Evolutionary conservation across 2,113 vertebrate genomes (phyloP).

Genomic region (Lipophrys pholis): DNA sequence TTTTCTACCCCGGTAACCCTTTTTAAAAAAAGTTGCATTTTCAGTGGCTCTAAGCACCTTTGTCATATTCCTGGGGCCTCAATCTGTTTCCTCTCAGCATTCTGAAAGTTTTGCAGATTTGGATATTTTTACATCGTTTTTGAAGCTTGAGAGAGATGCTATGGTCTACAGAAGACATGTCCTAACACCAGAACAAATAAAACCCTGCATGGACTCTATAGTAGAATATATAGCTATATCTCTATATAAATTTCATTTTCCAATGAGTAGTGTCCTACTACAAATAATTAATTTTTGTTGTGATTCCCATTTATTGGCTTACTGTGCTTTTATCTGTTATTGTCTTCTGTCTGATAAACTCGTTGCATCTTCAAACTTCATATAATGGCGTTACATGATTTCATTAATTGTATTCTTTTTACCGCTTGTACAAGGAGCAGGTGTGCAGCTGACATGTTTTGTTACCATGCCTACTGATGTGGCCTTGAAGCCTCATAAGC

Average conservation of each 20-base stretch:
- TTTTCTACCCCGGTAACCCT: too few relatives aligned
- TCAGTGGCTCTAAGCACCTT: too few relatives aligned
- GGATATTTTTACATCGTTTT: too few relatives aligned
- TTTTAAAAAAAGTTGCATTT: too few relatives aligned
- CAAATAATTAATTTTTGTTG: too few relatives aligned
- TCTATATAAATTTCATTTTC: too few relatives aligned
- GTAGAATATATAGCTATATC: neutral
- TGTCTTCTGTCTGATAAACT: neutral
- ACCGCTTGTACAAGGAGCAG: conserved; percentile 43
- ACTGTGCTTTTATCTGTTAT: neutral
- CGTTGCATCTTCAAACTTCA: conserved; percentile 12
- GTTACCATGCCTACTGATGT: conserved; percentile 25
- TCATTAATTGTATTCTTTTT: conserved; percentile 56
- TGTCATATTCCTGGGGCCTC: too few relatives aligned
- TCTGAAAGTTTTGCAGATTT: too few relatives aligned
- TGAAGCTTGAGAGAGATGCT: neutral
- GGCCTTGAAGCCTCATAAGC: conserved; percentile 52
- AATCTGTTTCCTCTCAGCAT: too few relatives aligned
- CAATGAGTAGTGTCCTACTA: too few relatives aligned
- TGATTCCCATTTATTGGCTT: neutral
- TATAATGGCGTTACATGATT: conserved; percentile 30
- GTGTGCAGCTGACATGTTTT: conserved; percentile 55
- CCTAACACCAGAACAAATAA: too few relatives aligned
- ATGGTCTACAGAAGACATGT: neutral
- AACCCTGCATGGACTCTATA: neutral